Evolutionary conservation across 2,113 vertebrate genomes (phyloP), one percentile per base, ranked within the genome.

Genomic region (Leptodactylus fuscus): DNA sequence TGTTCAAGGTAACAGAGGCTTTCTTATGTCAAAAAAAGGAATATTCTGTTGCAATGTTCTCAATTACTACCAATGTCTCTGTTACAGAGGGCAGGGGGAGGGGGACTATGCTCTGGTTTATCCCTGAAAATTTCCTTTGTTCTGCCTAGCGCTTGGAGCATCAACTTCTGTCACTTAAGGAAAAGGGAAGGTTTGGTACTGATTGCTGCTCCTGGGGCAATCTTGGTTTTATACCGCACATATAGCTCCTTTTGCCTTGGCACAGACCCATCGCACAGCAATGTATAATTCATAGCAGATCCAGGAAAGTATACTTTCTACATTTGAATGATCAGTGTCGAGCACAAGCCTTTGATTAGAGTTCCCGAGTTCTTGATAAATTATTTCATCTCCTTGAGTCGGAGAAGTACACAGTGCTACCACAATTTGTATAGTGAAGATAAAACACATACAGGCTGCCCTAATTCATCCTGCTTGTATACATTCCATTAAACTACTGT

Each of bases 91-190:
- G 22, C 9, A 22, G 55, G 38, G 32, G 18, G 18, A 27, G 12
- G 65, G 34, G 34, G 65, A 4, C 53, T 32, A 16, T 46, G 27
- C 77, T 73, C 62, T n/a, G 44, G 58, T 85, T 85, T 67, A 73
- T 80, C 76, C 65, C 76, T 86, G 84, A 86, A 80, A 76, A 86
- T 71, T 86, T 69, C 67, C 65, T 86, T 86, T 86, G 84, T 86
- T 86, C 76, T 80, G 44, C 16, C 38, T 53, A 48, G 16, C 65
- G 77, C 84, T 80, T 13, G 53, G 53, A 60, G 77, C 65, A 20
- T 10, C 75, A 70, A 79, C 74, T 79, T 85, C 77, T 81, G 76
- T 81, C 77, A 81, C 76, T 81, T 86, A 86, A 71, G 77, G 76
- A 73, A 81, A 81, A 69, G 53, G 71, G 67, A 85, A 58, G 46